phyloP scores from a whole-genome alignment of 1,140 invertebrate species.

The Geopemphigus sp. region DNA sequence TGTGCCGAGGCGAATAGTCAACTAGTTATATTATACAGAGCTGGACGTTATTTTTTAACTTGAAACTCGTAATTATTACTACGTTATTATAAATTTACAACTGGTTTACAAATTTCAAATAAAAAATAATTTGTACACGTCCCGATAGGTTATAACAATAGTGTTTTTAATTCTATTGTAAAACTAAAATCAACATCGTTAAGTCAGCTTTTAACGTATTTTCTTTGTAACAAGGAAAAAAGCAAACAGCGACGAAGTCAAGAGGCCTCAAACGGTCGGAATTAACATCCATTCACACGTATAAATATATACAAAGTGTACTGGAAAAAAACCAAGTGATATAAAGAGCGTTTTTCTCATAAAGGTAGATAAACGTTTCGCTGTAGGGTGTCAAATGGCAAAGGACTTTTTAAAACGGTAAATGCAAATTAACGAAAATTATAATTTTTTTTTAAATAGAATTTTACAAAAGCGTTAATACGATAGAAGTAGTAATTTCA shows the following conservation, averaged over 20 bases:
- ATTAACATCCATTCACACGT: conserved; percentile 31
- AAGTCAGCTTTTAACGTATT: conserved; percentile 1
- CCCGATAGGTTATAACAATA: not conserved
- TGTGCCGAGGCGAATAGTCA: conserved; percentile 25
- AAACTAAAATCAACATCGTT: not conserved
- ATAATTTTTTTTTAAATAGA: not conserved
- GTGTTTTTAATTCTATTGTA: not conserved
- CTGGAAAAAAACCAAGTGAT: conserved; percentile 7
- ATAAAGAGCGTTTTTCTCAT: conserved; percentile 10
- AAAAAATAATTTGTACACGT: conserved; percentile 15
- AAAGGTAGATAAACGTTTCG: conserved; percentile 11
- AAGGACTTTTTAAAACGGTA: conserved; percentile 23
- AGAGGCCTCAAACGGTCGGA: conserved; percentile 6
- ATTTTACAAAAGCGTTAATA: not conserved
- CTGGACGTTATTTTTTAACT: not conserved
- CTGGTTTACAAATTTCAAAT: conserved; percentile 31
- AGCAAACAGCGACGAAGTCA: not conserved
- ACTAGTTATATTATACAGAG: conserved; percentile 11
- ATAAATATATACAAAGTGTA: not conserved
- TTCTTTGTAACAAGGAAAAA: not conserved
- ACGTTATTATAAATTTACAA: conserved; percentile 30
- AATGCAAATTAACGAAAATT: conserved; percentile 32
- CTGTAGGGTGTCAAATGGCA: conserved; percentile 32
- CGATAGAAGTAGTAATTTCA: not conserved
- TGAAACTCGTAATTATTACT: conserved; percentile 35